Percentiles rank a stretch among this genome's conserved stretches.
phyloP scores from a whole-genome alignment of 2,888 invertebrate species.

The Tinea trinotella region DNA sequence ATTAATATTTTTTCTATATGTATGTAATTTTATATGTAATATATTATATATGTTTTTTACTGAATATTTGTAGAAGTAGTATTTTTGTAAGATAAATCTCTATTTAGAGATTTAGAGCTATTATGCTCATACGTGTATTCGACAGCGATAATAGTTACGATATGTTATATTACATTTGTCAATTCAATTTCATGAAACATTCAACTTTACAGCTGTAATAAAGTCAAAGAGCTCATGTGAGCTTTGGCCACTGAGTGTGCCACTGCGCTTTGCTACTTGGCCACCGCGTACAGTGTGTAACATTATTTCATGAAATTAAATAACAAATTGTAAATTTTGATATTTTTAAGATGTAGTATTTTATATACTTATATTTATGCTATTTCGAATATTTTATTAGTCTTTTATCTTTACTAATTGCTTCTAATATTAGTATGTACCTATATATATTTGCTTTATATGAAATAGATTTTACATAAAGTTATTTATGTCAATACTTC shows the following conservation, averaged over 20 bases:
- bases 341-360: conserved; percentile 10
- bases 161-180: conserved; percentile 41
- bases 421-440: conserved; percentile 12
- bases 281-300: too few relatives aligned
- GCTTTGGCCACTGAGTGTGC: too few relatives aligned
- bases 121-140: conserved; percentile 60
- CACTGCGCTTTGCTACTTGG: too few relatives aligned
- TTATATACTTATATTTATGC: conserved; percentile 23
- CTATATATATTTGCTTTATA: background rate
- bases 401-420: conserved; percentile 8
- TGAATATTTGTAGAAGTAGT: conserved; percentile 61
- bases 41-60: conserved; percentile 65
- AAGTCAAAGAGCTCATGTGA: too few relatives aligned
- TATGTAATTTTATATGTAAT: conserved; percentile 52
- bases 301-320: background rate
- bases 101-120: conserved; percentile 30
- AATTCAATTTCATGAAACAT: conserved; percentile 35
- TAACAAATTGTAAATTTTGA: background rate
- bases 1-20: conserved; percentile 53
- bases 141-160: conserved; percentile 67
- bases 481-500: conserved; percentile 2
- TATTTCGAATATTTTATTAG: conserved; percentile 19
- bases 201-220: background rate
- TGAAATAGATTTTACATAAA: background rate
- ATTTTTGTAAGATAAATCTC: conserved; percentile 55